Conservation (phyloP, 1,140 invertebrate species). For the Drosophila mojavensis region DNA sequence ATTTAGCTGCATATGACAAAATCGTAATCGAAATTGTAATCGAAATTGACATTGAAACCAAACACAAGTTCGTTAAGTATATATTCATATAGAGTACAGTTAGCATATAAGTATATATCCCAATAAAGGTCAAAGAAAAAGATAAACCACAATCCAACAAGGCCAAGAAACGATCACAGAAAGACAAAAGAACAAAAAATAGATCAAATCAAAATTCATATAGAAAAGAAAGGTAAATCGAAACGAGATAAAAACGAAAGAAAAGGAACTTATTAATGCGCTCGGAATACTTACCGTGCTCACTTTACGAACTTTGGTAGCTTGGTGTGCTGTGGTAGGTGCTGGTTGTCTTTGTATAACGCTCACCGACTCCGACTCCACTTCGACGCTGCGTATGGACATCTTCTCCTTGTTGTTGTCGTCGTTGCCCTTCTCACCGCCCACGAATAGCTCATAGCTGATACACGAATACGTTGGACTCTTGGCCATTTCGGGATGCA, state of each 20-base stretch:
- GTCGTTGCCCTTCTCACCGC: constrained; percentile 93
- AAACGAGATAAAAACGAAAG: constrained; percentile 47
- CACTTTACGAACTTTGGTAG: constrained; percentile 93
- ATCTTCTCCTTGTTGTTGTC: constrained; percentile 95
- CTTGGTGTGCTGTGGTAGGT: constrained; percentile 86
- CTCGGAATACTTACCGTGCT: constrained; percentile 91
- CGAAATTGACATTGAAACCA: constrained; percentile 26
- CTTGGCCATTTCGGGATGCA: constrained; percentile 88
- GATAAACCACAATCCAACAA: not conserved
- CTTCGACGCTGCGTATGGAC: constrained; percentile 93
- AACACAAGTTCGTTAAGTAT: constrained; percentile 29
- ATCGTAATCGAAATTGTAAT: constrained; percentile 7
- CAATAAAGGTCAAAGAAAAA: constrained; percentile 36
- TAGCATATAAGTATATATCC: constrained; percentile 18
- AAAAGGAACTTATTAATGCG: constrained; percentile 51
- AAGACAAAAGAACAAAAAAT: constrained; percentile 18
- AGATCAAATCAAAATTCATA: too few species aligned
- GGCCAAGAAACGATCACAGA: not conserved
- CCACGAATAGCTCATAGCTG: constrained; percentile 95
- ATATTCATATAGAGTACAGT: constrained; percentile 27
- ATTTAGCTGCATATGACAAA: constrained; percentile 38
- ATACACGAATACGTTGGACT: constrained; percentile 95
- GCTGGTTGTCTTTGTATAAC: constrained; percentile 89
- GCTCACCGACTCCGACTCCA: constrained; percentile 94
- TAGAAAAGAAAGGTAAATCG: constrained; percentile 18